Conservation (phyloP, 2,888 invertebrate genomes). For the Seira sanloemensis region DNA sequence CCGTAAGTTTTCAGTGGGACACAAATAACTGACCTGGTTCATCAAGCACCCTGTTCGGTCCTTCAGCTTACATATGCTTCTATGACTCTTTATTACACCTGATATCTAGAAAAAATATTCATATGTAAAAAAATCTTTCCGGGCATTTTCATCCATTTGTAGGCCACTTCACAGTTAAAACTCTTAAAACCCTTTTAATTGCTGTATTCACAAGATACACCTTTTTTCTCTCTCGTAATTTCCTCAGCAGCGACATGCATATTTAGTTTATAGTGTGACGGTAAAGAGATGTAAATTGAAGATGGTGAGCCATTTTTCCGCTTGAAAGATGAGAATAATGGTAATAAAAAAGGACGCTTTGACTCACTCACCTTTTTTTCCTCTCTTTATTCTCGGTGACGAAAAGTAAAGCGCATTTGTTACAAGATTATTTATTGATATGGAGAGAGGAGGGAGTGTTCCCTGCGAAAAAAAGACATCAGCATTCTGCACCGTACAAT, state of each 20-base stretch:
- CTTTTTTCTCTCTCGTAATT: background rate
- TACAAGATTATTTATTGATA: background rate
- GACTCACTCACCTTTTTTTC: constrained; percentile 3
- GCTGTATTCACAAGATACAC: background rate
- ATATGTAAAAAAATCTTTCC: constrained; percentile 4
- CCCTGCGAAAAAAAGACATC: background rate
- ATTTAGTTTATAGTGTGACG: background rate
- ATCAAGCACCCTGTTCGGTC: constrained; percentile 4
- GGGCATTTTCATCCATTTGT: background rate
- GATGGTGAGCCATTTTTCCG: background rate
- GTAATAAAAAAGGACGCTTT: background rate
- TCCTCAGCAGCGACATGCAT: background rate
- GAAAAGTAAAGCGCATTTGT: background rate
- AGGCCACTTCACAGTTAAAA: constrained; percentile 4
- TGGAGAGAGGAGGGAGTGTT: background rate
- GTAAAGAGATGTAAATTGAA: background rate
- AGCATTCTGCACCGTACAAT: background rate
- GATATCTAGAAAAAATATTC: too few species aligned
- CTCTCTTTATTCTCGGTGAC: background rate
- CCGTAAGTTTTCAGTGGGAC: background rate
- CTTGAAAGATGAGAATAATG: background rate
- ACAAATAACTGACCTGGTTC: background rate
- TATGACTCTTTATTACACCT: too few species aligned
- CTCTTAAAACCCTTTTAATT: background rate
- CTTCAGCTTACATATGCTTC: too few species aligned